These are phyloP conservation scores for Yponomeuta plumbellus DNA, from an alignment of 2,888 invertebrate genomes.

Conservation along the genomic window DNA sequence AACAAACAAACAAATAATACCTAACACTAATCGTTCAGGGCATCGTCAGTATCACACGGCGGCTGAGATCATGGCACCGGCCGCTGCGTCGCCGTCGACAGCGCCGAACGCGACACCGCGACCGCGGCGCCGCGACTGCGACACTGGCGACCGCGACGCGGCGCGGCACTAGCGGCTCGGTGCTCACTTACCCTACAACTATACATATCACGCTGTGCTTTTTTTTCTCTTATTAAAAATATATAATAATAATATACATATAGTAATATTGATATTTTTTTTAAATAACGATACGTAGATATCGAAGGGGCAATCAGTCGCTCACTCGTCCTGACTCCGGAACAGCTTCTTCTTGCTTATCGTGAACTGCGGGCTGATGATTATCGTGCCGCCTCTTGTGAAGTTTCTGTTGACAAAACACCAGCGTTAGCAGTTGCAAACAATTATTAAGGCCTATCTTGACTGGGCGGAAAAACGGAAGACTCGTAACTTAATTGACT, in stretches of 20 bases:
- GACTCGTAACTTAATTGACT: too few relatives aligned
- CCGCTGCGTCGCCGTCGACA: conserved; percentile 31
- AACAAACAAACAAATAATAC: conserved; percentile 70
- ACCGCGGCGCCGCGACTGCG: conserved; percentile 22
- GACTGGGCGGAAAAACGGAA: too few relatives aligned
- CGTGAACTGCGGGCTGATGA: conserved; percentile 92
- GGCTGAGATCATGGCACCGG: conserved; percentile 59
- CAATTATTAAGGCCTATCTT: too few relatives aligned
- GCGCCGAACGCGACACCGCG: conserved; percentile 25
- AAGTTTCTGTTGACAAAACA: conserved; percentile 80
- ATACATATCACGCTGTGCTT: conserved; percentile 78
- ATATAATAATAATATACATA: conserved; percentile 71
- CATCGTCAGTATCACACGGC: conserved; percentile 64
- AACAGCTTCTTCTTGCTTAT: conserved; percentile 95
- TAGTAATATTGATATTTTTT: conserved; percentile 74
- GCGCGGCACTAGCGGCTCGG: conserved; percentile 37
- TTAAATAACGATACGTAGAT: conserved; percentile 73
- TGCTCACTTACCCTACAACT: conserved; percentile 62
- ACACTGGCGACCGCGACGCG: conserved; percentile 27
- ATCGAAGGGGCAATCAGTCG: conserved; percentile 72
- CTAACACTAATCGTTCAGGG: conserved; percentile 69
- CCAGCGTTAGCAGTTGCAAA: conserved; percentile 9
- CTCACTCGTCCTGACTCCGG: conserved; percentile 80
- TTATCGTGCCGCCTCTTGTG: conserved; percentile 89
- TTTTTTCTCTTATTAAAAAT: conserved; percentile 74